Conservation (phyloP, 2,113 vertebrate species). For the Microcebus griseorufus region DNA sequence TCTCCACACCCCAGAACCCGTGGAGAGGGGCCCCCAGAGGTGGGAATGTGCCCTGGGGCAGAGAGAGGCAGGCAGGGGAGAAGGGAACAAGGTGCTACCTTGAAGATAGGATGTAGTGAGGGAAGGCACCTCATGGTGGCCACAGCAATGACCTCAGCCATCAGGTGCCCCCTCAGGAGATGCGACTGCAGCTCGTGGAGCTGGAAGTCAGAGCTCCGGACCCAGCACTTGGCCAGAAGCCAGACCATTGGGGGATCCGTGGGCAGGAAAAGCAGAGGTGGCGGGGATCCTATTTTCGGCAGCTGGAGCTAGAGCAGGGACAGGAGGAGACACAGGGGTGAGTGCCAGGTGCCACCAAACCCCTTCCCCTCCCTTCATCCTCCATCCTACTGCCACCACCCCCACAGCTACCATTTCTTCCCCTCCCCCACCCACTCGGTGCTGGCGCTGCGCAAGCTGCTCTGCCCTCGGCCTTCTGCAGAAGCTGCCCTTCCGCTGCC, state of each 20-base stretch:
- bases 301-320: constrained; percentile 49
- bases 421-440: background rate
- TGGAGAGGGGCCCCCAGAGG: background rate
- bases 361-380: background rate
- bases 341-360: background rate
- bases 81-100: constrained; percentile 75
- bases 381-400: background rate
- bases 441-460: fast-evolving
- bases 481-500: background rate
- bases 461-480: background rate
- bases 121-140: constrained; percentile 88
- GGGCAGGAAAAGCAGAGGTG: constrained; percentile 81
- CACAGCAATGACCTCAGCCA: constrained; percentile 87
- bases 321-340: background rate
- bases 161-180: constrained; percentile 87
- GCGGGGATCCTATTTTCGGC: background rate
- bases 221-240: constrained; percentile 90
- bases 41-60: background rate
- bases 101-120: constrained; percentile 87
- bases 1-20: background rate
- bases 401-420: background rate
- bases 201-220: constrained; percentile 89
- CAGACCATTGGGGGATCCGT: constrained; percentile 82
- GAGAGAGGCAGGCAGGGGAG: background rate
- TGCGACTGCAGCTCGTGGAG: constrained; percentile 88